Evolutionary conservation across 1,140 invertebrate genomes (phyloP).

Genomic region (Mercenaria mercenaria): DNA sequence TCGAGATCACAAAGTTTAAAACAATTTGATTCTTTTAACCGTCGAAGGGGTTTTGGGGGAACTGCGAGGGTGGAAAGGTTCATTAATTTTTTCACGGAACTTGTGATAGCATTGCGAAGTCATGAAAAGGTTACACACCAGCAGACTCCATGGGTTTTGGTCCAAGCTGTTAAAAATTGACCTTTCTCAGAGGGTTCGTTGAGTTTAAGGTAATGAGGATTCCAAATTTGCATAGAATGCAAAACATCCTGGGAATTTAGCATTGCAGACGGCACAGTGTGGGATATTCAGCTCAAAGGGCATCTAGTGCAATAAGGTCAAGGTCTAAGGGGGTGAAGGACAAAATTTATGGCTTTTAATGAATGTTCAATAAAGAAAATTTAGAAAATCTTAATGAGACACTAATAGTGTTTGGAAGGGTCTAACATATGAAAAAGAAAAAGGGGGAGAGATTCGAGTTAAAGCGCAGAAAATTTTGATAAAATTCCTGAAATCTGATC

Average conservation of each 20-base stretch:
- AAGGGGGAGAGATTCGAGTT: too few relatives aligned
- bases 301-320: slow-evolving; percentile 54
- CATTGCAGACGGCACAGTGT: slow-evolving; percentile 71
- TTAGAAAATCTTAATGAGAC: slow-evolving; percentile 43
- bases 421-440: not conserved
- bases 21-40: slow-evolving; percentile 46
- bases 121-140: slow-evolving; percentile 84
- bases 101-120: slow-evolving; percentile 80
- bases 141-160: slow-evolving; percentile 87
- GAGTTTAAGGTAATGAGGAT: slow-evolving; percentile 93
- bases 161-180: slow-evolving; percentile 96
- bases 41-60: slow-evolving; percentile 15
- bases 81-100: slow-evolving; percentile 80
- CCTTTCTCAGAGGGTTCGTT: slow-evolving; percentile 96
- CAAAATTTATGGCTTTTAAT: slow-evolving; percentile 15
- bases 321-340: slow-evolving; percentile 25
- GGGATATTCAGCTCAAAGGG: slow-evolving; percentile 47
- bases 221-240: slow-evolving; percentile 91
- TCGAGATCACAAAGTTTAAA: slow-evolving; percentile 76
- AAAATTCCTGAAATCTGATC: slow-evolving; percentile 53
- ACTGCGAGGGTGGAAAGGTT: slow-evolving; percentile 46
- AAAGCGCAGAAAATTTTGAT: slow-evolving; percentile 38
- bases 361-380: slow-evolving; percentile 52
- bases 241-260: slow-evolving; percentile 87
- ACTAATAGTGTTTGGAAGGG: slow-evolving; percentile 1